Evolutionary conservation across 2,888 invertebrate genomes (phyloP), one percentile per base, ranked within the genome.

Genomic region (Standfussiana lucernea): DNA sequence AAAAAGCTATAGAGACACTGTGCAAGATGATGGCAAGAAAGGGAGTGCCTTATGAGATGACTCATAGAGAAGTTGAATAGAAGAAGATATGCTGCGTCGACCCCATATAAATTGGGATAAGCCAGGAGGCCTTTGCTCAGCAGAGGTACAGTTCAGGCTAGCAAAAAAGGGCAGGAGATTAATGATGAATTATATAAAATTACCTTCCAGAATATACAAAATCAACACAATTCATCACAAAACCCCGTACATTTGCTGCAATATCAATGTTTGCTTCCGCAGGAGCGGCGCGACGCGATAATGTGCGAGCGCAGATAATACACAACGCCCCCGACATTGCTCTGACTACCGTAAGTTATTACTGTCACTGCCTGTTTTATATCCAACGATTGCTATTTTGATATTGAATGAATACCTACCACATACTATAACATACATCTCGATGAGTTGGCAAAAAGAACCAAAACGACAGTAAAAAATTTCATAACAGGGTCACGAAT

Each of bases 271-370:
- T 86, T 86, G 80, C 89, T 89, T 91, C 87, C 87, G 65, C 91
- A 91, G 92, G 84, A 81, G 87, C 89, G 87, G 88, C 24, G 66
- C 78, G 82, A 65, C 73, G 86, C 85, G 89, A 90, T 89, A 90
- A 90, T 90, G 91, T 84, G 86, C 74, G 74, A 40, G 83, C 85
- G 85, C 87, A 84, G 91, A 89, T 91, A 89, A 75, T 77, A 77
- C n/a, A 42, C 73, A 64, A 79, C 88, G 75, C 80, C 86, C 84
- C 77, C 86, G 62, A 83, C 75, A 69, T 78, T 69, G 68, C 82
- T 79, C 77, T 67, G 72, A 80, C 84, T 85, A 83, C 87, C 77
- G 85, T 87, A 66, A 86, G 86, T 87, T 71, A 61, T 53, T 74
- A 40, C 24, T 71, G 5, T 50, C 1, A 64, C 8, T 79, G 70